A percentile compares a stretch with the other conserved stretches of the same genome.
These are phyloP conservation scores for Pomacea canaliculata DNA, from an alignment of 2,888 invertebrate species.

Conservation along the genomic window DNA sequence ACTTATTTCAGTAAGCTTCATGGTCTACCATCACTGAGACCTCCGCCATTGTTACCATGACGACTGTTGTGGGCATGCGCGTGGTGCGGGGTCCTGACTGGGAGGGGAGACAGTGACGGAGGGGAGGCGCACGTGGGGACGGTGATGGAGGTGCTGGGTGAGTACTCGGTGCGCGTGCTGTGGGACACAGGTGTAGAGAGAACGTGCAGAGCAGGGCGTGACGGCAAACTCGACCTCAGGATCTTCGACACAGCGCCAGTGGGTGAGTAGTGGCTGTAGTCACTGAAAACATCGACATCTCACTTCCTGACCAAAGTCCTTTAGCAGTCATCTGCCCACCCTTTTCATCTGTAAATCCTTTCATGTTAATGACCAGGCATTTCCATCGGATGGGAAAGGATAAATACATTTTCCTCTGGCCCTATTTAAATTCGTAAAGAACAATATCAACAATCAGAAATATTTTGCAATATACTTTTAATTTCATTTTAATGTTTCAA, in stretches of 20 bases:
- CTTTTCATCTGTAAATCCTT: too few species aligned
- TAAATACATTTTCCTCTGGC: too few species aligned
- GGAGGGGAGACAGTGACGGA: conserved; percentile 54
- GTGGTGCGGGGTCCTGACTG: conserved; percentile 67
- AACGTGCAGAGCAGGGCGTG: conserved; percentile 83
- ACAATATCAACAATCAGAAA: too few species aligned
- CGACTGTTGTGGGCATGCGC: conserved; percentile 45
- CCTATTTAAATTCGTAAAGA: too few species aligned
- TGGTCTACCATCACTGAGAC: too few species aligned
- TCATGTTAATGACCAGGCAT: too few species aligned
- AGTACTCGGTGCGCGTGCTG: conserved; percentile 87
- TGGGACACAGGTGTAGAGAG: conserved; percentile 76
- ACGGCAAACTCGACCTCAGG: conserved; percentile 82
- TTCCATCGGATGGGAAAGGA: too few species aligned
- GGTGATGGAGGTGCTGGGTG: conserved; percentile 75
- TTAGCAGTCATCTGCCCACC: too few species aligned
- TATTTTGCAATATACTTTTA: too few species aligned
- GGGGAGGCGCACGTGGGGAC: conserved; percentile 67
- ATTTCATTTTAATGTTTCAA: too few species aligned
- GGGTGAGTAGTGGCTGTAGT: conserved; percentile 72
- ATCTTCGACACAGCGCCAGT: conserved; percentile 86
- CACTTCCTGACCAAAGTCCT: too few species aligned
- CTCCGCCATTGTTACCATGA: not conserved
- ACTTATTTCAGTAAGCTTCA: too few species aligned
- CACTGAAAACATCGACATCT: not conserved